Evolutionary conservation across 2,888 invertebrate genomes (phyloP).

Genomic region (Hypsopygia costalis): DNA sequence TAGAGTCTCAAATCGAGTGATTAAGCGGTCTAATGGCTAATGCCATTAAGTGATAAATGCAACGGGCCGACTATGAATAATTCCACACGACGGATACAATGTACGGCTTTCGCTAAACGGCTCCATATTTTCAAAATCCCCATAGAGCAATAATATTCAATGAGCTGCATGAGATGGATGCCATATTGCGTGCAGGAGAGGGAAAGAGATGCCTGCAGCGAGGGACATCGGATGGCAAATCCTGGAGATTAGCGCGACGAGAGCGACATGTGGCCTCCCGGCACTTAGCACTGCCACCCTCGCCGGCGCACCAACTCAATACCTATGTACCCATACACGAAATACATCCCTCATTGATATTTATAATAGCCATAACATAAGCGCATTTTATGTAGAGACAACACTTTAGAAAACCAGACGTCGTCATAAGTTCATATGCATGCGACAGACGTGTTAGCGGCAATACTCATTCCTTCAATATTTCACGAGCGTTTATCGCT

Average conservation of each 20-base stretch:
- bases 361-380: constrained; percentile 30
- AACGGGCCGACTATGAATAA: constrained; percentile 75
- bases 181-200: constrained; percentile 34
- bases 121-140: constrained; percentile 81
- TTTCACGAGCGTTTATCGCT: not conserved
- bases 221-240: constrained; percentile 76
- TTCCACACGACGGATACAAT: constrained; percentile 77
- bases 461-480: too few relatives aligned
- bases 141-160: constrained; percentile 80
- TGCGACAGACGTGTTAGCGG: too few relatives aligned
- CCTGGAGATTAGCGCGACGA: constrained; percentile 78
- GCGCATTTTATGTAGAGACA: constrained; percentile 12
- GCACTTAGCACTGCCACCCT: constrained; percentile 69
- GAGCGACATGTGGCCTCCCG: constrained; percentile 77
- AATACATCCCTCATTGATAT: constrained; percentile 39
- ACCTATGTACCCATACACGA: constrained; percentile 24
- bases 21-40: constrained; percentile 75
- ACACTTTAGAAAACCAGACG: not conserved
- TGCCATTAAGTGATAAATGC: constrained; percentile 80
- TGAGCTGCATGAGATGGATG: constrained; percentile 66
- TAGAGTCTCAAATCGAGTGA: constrained; percentile 74
- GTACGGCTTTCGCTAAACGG: constrained; percentile 78
- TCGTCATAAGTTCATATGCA: too few relatives aligned
- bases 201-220: constrained; percentile 46
- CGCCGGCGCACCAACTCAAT: constrained; percentile 31